phyloP scores from a whole-genome alignment of 2,888 invertebrate species.

The Torymus aiolomorphi region DNA sequence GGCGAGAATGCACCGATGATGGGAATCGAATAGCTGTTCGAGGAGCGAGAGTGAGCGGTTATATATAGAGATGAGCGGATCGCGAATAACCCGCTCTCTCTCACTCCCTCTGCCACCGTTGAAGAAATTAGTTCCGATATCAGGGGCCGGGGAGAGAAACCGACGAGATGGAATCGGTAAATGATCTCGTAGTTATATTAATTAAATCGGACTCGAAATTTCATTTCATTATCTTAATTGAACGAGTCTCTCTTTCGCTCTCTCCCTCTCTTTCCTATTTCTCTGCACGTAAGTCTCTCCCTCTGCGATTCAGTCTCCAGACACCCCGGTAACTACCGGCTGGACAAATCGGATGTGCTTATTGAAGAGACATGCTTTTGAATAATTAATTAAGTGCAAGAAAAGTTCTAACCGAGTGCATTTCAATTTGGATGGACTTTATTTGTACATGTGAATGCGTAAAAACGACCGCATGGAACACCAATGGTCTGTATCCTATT shows the following conservation, averaged over 20 bases:
- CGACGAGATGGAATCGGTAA: constrained; percentile 43
- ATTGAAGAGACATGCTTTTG: constrained; percentile 37
- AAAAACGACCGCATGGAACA: neutral
- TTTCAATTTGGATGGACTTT: constrained; percentile 4
- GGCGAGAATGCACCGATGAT: constrained; percentile 35
- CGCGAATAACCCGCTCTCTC: no score
- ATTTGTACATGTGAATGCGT: no score
- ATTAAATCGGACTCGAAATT: constrained; percentile 53
- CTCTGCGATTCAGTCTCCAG: neutral
- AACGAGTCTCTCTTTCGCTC: neutral
- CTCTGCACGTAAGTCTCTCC: no score
- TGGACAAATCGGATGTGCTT: constrained; percentile 32
- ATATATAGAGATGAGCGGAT: neutral
- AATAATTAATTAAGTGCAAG: constrained; percentile 29
- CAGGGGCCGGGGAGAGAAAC: neutral
- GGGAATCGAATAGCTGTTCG: constrained; percentile 32
- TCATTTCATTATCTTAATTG: constrained; percentile 55
- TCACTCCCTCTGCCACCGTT: neutral
- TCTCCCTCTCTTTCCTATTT: no score
- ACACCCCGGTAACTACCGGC: neutral
- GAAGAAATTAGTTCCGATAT: constrained; percentile 51
- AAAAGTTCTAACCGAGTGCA: neutral
- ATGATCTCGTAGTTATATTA: constrained; percentile 43
- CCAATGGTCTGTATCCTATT: constrained; percentile 3
- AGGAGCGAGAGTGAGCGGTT: neutral